Base-by-base conservation (phyloP, 2,113 vertebrate genomes). In the Microtus richardsoni region DNA sequence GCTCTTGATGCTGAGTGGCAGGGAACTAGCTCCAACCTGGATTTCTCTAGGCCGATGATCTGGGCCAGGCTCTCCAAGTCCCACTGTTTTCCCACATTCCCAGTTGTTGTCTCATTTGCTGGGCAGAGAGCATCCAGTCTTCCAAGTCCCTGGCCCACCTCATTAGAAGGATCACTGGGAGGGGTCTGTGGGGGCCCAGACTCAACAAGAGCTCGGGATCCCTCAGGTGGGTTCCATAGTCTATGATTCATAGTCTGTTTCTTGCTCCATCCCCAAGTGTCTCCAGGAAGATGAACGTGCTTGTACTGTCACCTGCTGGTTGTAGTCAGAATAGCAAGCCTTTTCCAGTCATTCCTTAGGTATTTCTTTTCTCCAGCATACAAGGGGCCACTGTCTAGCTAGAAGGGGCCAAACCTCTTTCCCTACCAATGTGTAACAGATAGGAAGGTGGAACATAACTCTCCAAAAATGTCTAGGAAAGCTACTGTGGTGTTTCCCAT, bases 221-320 rank as follows among this genome's bases (percentile, higher is more conserved):
- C 54, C 71, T 96, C 64, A 5, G 74, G 12, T 64, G 78, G 70
- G 62, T 47, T 74, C 60, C 22, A 44, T 30, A 52, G 9, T 3
- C 49, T 54, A 11, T n/a, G 0, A 58, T 17, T 41, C 36, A 28
- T 6, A 58, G 54, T 58, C 54, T 58, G 36, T 94, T 88, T 66
- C 64, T 58, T 2, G 7, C 39, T 21, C 82, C 52, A 24, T 21
- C 10, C 16, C 47, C 16, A n/a, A 30, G 52, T 54, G 2, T 60
- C 47, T 70, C 47, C 36, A 36, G 41, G 26, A n/a, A 26, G 71
- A 82, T 73, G 19, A 89, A 33, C 62, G 5, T 36, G 79, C n/a
- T 0, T 74, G 36, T 89, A 17, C 96, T 93, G 96, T 82, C 96
- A 97, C 85, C 97, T 97, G 87, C 96, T 94, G 97, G 96, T 36